A percentile compares a stretch with the other conserved stretches of the same genome.
phyloP scores from a whole-genome alignment of 2,113 vertebrate genomes.

The Bungarus multicinctus region DNA sequence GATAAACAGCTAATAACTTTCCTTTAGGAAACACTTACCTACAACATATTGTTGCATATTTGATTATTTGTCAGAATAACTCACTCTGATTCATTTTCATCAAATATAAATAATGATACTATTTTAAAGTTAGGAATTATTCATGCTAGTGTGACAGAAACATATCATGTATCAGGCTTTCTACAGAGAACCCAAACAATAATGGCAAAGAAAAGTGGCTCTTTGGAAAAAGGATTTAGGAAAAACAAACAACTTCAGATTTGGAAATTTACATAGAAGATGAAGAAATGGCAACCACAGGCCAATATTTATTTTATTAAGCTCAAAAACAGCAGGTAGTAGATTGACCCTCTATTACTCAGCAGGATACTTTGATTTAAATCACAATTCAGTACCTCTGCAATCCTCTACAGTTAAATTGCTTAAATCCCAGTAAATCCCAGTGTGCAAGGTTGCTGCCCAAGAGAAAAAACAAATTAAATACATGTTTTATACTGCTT shows the following conservation, averaged over 20 bases:
- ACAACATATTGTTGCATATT: not conserved
- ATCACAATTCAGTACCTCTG: slow-evolving; percentile 3
- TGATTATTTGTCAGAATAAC: not conserved
- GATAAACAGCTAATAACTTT: not conserved
- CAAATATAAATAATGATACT: not conserved
- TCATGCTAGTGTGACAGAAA: not conserved
- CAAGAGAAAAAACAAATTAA: not conserved
- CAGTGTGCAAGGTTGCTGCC: not conserved
- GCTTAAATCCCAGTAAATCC: not conserved
- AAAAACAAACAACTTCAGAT: not conserved
- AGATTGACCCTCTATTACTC: not conserved
- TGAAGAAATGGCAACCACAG: not conserved
- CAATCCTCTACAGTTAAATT: not conserved
- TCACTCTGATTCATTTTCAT: not conserved
- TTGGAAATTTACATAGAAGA: not conserved
- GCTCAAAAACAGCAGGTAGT: not conserved
- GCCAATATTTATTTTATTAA: slow-evolving; percentile 12
- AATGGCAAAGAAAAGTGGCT: not conserved
- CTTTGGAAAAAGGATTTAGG: not conserved
- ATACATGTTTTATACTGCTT: not conserved
- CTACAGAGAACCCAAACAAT: not conserved
- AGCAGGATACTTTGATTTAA: slow-evolving; percentile 2
- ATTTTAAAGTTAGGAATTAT: not conserved
- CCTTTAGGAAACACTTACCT: not conserved
- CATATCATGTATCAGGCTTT: not conserved